Evolutionary conservation across 2,113 vertebrate species (phyloP).

Genomic region (Hipposideros armiger): DNA sequence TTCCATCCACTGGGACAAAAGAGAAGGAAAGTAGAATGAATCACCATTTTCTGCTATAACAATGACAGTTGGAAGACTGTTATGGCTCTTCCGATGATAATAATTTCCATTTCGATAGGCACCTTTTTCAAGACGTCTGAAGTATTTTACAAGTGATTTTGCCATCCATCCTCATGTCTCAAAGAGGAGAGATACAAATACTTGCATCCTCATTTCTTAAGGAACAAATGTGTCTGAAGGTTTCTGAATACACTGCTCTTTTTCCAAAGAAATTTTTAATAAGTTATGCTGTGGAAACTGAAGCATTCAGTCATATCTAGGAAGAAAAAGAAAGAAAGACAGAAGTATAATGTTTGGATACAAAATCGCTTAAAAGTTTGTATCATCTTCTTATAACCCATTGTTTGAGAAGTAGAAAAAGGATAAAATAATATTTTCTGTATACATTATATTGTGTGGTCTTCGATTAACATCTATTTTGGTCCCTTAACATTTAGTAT

Average conservation of each 20-base stretch:
- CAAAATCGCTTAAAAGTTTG: background rate
- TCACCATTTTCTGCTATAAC: constrained; percentile 73
- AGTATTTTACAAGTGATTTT: constrained; percentile 76
- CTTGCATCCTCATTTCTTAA: constrained; percentile 65
- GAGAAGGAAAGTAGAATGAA: constrained; percentile 66
- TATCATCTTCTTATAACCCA: constrained; percentile 34
- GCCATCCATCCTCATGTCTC: constrained; percentile 64
- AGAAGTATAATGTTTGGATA: background rate
- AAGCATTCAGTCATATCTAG: constrained; percentile 43
- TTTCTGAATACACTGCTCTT: constrained; percentile 44
- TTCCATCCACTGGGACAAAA: constrained; percentile 79
- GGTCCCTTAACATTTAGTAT: background rate
- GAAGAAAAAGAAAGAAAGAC: constrained; percentile 17
- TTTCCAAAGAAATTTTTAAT: constrained; percentile 70
- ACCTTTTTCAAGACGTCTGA: constrained; percentile 71
- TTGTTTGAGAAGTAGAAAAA: constrained; percentile 51
- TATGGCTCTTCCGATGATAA: constrained; percentile 74
- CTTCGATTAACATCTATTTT: constrained; percentile 47
- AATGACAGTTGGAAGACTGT: constrained; percentile 77
- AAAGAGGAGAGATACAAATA: constrained; percentile 70
- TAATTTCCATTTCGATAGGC: constrained; percentile 79
- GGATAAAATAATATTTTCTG: background rate
- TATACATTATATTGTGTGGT: background rate
- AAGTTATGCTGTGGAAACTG: constrained; percentile 54
- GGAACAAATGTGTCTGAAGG: constrained; percentile 50